Base-by-base conservation (phyloP, 2,797 vertebrate species). In the Anguilla megastoma region DNA sequence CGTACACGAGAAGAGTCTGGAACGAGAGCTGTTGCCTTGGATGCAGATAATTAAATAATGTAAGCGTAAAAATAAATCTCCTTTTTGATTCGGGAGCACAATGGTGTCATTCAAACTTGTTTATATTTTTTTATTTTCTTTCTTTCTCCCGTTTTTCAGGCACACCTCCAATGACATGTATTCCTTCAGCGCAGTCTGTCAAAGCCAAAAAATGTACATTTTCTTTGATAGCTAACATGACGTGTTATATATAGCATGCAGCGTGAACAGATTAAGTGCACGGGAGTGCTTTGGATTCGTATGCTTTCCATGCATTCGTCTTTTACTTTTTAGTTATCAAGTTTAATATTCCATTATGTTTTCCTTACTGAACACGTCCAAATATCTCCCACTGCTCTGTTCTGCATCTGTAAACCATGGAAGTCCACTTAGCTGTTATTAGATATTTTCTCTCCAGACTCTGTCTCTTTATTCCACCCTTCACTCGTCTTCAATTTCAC, bases 391-490 rank as follows among this genome's bases (percentile, higher is more conserved):
- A 30, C 10, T 33, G n/a, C 69, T 33, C 69, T 33, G 69, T 3
- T 74, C 10, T 74, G 27, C 33, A 33, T 74, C 69, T 33, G 69
- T n/a, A 74, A 74, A 74, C 30, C 30, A 33, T 74, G 69, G 69
- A 74, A 74, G 8, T 30, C n/a, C 69, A 74, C 69, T 74, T 9
- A 30, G 12, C 69, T 74, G 69, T 74, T 74, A 33, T 74, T 74
- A 74, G 69, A 74, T 74, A 74, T 74, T 74, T 74, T 74, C 69
- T n/a, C 69, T 33, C 69, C 69, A n/a, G 69, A 14, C 54, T 33
- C 27, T 74, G 1, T 33, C 27, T 69, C 24, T 74, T 74, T 74
- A 33, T 74, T 33, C n/a, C 69, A n/a, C 33, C 69, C 69, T 30
- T 14, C 10, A 6, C 69, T 30, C 69, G 30, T 74, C 69, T 74